A percentile compares a stretch with the other conserved stretches of the same genome.
These are phyloP conservation scores for Cercopithecus diana DNA, from an alignment of 2,797 vertebrate genomes.

Conservation along the genomic window DNA sequence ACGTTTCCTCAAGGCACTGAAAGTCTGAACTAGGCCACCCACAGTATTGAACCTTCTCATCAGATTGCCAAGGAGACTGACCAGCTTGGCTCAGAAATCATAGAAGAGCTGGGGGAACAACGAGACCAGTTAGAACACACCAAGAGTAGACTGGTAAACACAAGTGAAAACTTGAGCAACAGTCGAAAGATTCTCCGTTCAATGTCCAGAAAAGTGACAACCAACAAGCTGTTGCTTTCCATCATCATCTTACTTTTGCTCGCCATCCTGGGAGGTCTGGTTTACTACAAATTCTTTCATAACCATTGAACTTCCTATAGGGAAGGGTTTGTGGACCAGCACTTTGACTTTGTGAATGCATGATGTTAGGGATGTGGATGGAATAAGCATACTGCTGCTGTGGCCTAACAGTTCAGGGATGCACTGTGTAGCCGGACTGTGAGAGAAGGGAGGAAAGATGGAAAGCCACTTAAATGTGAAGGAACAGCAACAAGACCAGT, in stretches of 20 bases:
- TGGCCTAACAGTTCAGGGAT: conserved; percentile 47
- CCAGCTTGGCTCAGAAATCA: conserved; percentile 94
- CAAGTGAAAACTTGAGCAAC: neutral
- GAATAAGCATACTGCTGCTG: neutral
- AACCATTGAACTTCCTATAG: neutral
- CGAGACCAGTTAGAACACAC: conserved; percentile 95
- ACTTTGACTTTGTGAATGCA: neutral
- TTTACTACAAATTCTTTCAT: neutral
- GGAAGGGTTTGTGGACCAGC: neutral
- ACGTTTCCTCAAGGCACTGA: conserved; percentile 95
- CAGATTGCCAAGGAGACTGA: conserved; percentile 93
- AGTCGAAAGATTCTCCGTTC: neutral
- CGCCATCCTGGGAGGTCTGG: neutral
- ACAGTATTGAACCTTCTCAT: conserved; percentile 95
- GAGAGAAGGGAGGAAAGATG: conserved; percentile 66
- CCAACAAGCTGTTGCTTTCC: conserved; percentile 94
- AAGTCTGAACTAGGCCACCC: conserved; percentile 90
- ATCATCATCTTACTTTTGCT: conserved; percentile 95
- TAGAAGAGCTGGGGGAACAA: conserved; percentile 96
- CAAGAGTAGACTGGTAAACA: conserved; percentile 84
- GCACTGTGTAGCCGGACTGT: conserved; percentile 56
- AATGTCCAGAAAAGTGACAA: conserved; percentile 84
- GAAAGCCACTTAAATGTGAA: conserved; percentile 73
- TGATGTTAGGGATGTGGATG: neutral
- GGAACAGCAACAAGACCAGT: conserved; percentile 69